Evolutionary conservation across 2,888 invertebrate species (phyloP), one percentile per base, ranked within the genome.

Genomic region (Acanthosoma haemorrhoidale): DNA sequence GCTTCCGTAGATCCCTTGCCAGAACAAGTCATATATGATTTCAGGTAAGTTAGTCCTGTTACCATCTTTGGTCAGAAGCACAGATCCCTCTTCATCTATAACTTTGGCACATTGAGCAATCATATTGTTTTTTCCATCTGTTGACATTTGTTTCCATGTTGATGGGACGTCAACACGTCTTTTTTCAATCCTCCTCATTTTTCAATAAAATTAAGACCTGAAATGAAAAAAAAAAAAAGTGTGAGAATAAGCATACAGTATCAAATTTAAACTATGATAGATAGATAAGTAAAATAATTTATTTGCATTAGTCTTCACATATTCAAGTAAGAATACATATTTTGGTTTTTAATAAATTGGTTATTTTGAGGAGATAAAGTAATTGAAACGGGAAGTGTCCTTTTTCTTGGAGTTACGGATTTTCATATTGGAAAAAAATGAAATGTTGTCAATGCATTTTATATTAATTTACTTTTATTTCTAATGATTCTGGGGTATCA

Each of bases 11-110:
- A 93, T 82, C 39, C 91, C 92, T 81, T 88, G 88, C 77, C 88
- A 87, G 76, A 94, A 83, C 74, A 96, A 83, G 78, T 92, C 89
- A 81, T 93, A 92, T 68, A 96, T 82, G 75, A 86, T 86, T 77
- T 87, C 85, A 72, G 88, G 88, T 76, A 94, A 82, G 76, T 25
- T 31, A 1, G 72, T 71, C 3, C 69, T 18, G 29, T 59, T 64
- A 4, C 72, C 72, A 5, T 51, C 67, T 31, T 67, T 51, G 1
- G 51, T 67, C 8, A 67, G 41, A 3, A 67, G 51, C 31, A 57
- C 67, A 6, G 29, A 51, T n/a, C 67, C 67, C 6, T 21, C 29
- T 57, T 67, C 67, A 13, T 67, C 51, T n/a, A 67, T 51, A 11
- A 67, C 34, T 36, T 51, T 67, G 4, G 67, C 67, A 57, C 67